Evolutionary conservation across 2,797 vertebrate species (phyloP).

Genomic region (Notolabrus celidotus): DNA sequence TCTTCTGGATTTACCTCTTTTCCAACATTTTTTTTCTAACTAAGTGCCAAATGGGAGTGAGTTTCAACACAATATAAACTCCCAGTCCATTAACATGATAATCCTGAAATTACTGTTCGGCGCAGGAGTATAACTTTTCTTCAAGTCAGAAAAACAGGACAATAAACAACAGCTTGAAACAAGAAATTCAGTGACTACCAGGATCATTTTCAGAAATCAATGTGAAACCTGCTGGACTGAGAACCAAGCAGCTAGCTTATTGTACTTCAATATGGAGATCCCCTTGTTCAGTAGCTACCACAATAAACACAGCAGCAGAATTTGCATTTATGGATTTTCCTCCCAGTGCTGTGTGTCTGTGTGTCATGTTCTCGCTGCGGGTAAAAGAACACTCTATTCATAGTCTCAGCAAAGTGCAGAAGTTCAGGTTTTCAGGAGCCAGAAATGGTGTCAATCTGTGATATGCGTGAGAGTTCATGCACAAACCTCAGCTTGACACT

Average conservation of each 20-base stretch:
- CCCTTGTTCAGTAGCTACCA: slow-evolving; percentile 38
- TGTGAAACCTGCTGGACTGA: slow-evolving; percentile 52
- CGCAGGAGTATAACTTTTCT: slow-evolving; percentile 13
- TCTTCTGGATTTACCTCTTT: neutral
- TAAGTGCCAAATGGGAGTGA: slow-evolving; percentile 15
- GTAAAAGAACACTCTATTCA: slow-evolving; percentile 45
- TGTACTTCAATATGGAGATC: slow-evolving; percentile 57
- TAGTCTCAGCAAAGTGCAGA: slow-evolving; percentile 13
- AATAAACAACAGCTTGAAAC: slow-evolving; percentile 47
- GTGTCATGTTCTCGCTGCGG: slow-evolving; percentile 41
- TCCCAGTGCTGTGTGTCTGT: slow-evolving; percentile 22
- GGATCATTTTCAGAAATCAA: slow-evolving; percentile 59
- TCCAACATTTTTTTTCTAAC: slow-evolving; percentile 4
- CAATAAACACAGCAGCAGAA: slow-evolving; percentile 48
- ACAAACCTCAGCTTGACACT: neutral
- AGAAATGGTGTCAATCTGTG: neutral
- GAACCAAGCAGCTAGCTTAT: slow-evolving; percentile 49
- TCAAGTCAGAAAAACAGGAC: slow-evolving; percentile 38
- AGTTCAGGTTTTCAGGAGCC: slow-evolving; percentile 10
- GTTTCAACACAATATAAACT: neutral
- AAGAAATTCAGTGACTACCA: slow-evolving; percentile 28
- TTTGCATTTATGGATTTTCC: slow-evolving; percentile 77
- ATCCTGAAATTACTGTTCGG: slow-evolving; percentile 1
- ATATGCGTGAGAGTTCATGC: neutral
- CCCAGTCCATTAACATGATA: neutral